Evolutionary conservation across 2,113 vertebrate species (phyloP), one percentile per base, ranked within the genome.

Genomic region (Sardina pilchardus): DNA sequence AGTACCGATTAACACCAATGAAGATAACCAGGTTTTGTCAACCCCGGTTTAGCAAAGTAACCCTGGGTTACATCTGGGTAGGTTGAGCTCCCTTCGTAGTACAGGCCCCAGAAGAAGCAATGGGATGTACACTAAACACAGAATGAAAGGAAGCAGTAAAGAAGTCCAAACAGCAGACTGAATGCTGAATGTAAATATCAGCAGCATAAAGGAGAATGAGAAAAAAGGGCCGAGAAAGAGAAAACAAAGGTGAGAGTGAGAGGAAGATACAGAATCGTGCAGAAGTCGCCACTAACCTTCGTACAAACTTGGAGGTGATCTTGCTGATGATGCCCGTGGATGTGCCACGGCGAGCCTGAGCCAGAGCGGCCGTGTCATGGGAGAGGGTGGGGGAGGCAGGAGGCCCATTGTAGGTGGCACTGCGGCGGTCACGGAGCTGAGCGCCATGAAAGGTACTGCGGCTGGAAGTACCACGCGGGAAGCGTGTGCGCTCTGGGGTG

Each of bases 381-480:
- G 97, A 97, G 86, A 96, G 89, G 0, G 93, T 96, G 0, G 98
- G 98, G 0, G 98, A 99, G 84, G 97, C 97, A 0, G 98, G 98
- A 0, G 98, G 98, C 39, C 98, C 98, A 19, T 97, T 97, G 92
- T 99, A 98, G 63, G 97, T 97, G 34, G 97, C 97, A 1, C 96
- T 97, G 92, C 97, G 97, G 1, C 98, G 96, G 91, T 99, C 98
- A 45, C 98, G 95, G 83, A 99, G 96, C 95, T 99, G 98, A 48
- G 97, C 98, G 5, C 98, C 98, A 0, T 99, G 97, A 93, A 99
- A 99, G 71, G 98, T 99, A 95, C 97, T 98, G 89, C 98, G 96
- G 91, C 97, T 99, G 83, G 97, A 97, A 92, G 97, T 99, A 39
- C 98, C 98, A 1, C 98, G 95, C 14, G 98, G 98, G 90, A 99